Evolutionary conservation across 2,113 vertebrate genomes (phyloP).

Genomic region (Genyomyrus donnyi): DNA sequence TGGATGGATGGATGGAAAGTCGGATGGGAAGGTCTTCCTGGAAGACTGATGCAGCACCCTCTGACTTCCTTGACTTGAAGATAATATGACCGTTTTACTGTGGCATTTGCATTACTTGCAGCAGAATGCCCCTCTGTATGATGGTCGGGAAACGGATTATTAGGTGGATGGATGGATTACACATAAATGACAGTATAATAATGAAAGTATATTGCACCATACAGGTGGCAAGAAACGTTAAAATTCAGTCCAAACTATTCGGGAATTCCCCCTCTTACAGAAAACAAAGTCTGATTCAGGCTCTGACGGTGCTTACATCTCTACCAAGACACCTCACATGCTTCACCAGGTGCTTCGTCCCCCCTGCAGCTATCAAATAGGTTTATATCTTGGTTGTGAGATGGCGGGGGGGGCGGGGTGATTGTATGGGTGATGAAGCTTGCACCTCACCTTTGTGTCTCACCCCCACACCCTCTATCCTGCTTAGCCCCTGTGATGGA

Average conservation of each 20-base stretch:
- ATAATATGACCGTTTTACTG: background rate
- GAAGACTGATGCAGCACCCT: background rate
- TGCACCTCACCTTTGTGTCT: too few relatives aligned
- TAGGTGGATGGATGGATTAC: background rate
- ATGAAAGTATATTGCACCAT: background rate
- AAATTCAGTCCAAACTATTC: background rate
- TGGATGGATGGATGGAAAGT: background rate
- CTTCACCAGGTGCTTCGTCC: background rate
- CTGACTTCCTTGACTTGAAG: background rate
- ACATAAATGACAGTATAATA: background rate
- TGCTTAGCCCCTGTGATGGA: too few relatives aligned
- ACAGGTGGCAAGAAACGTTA: background rate
- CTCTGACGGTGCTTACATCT: background rate
- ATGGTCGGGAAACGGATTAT: background rate
- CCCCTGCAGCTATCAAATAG: slow-evolving; percentile 37
- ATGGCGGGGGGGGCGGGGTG: slow-evolving; percentile 62
- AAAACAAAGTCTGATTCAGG: background rate
- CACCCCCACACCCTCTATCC: too few relatives aligned
- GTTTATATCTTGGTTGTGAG: slow-evolving; percentile 57
- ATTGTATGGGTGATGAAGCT: too few relatives aligned
- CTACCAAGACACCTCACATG: background rate
- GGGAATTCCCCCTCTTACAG: background rate
- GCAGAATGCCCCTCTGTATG: background rate
- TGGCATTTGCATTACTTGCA: background rate
- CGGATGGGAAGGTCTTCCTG: background rate